A percentile compares a stretch with the other conserved stretches of the same genome.
Evolutionary conservation across 2,797 vertebrate genomes (phyloP).

Genomic region (Rousettus madagascariensis): DNA sequence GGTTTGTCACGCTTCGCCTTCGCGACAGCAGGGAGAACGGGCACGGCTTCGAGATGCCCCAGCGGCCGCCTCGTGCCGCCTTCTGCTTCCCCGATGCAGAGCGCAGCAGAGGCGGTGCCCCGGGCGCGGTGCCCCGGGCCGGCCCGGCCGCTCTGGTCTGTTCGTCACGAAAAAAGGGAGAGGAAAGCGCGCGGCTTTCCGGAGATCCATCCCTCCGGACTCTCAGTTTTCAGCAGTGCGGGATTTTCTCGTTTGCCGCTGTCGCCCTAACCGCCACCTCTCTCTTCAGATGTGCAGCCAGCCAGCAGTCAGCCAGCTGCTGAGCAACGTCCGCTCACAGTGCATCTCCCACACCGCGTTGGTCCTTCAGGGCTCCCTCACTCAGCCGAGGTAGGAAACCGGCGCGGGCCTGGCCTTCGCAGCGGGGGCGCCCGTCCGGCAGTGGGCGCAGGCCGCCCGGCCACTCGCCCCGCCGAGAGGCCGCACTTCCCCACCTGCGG

Average conservation of each 20-base stretch:
- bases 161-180: neutral
- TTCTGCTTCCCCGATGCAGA: neutral
- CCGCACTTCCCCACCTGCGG: neutral
- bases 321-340: slow-evolving; percentile 99
- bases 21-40: neutral
- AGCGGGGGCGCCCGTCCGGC: neutral
- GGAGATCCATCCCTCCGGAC: neutral
- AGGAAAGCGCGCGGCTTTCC: neutral
- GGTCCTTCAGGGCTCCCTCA: slow-evolving; percentile 95
- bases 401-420: rapidly evolving
- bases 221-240: neutral
- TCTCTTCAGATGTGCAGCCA: slow-evolving; percentile 95
- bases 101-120: neutral
- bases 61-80: rapidly evolving
- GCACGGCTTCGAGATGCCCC: rapidly evolving
- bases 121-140: neutral
- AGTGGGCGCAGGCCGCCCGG: rapidly evolving
- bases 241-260: rapidly evolving
- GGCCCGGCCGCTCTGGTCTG: neutral
- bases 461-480: rapidly evolving
- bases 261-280: neutral
- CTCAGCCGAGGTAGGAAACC: slow-evolving; percentile 92
- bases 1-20: neutral
- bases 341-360: slow-evolving; percentile 98
- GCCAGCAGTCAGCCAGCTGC: slow-evolving; percentile 96